Evolutionary conservation across 2,113 vertebrate species (phyloP), one percentile per base, ranked within the genome.

Genomic region (Crotalus tigris): DNA sequence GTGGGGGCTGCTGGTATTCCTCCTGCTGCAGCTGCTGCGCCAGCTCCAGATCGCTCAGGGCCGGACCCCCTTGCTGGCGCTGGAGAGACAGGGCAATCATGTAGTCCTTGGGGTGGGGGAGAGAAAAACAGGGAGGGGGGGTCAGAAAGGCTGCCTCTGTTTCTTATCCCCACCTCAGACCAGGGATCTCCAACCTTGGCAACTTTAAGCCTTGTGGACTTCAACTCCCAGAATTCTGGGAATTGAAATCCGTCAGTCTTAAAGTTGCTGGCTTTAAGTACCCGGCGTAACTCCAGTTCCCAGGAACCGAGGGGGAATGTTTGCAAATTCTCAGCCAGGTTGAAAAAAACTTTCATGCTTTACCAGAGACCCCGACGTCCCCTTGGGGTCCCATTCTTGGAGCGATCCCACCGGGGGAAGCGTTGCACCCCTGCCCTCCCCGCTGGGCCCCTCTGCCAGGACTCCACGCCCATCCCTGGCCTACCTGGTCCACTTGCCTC

Each of bases 81-180:
- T 99, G 99, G 94, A 99, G 97, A 0, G 98, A 99, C 95, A 99
- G 96, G 0, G 99, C 99, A 0, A 99, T 98, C 97, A 99, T 95
- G 95, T 98, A 99, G 96, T 99, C 99, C 99, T 99, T 55, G 4
- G 44, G n/a, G 87, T 1, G 10, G 9, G 0, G 2, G 44, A 39
- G 51, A 1, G 33, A 23, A 44, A 86, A 10, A 12, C 13, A 81
- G 15, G 29, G 29, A 15, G 39, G 4, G 61, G 24, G 39, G 8
- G 51, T 57, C 19, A 89, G 54, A 44, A 21, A 39, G 69, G n/a
- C n/a, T 19, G 2, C 69, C 69, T 19, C 55, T 33, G 29, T 19
- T 75, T 75, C 69, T 7, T 75, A 39, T 19, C 69, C 69, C 0
- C n/a, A 3, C 15, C n/a, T 39, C 6, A 33, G 4, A 2, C 15